These are phyloP conservation scores for Okapia johnstoni DNA, from an alignment of 2,113 vertebrate genomes.

Conservation along the genomic window DNA sequence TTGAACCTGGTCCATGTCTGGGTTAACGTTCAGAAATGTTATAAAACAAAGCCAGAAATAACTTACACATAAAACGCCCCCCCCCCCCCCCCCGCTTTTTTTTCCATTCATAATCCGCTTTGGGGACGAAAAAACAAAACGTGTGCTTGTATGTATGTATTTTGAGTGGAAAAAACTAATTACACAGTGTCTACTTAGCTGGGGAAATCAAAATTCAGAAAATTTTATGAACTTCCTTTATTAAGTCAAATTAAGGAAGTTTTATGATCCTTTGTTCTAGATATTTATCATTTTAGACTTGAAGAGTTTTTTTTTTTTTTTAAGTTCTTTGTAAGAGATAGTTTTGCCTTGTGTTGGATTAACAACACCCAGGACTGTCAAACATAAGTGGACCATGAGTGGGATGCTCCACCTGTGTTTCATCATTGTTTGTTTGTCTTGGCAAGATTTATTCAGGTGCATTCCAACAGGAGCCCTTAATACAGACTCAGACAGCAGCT, in stretches of 20 bases:
- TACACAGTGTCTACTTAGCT: background rate
- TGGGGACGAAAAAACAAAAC: background rate
- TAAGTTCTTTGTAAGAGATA: background rate
- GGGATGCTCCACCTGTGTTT: background rate
- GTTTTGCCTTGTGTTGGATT: background rate
- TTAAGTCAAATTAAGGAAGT: background rate
- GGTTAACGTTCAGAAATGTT: background rate
- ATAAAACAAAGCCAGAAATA: background rate
- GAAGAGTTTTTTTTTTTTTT: background rate
- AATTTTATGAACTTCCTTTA: background rate
- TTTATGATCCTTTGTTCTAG: background rate
- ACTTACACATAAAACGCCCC: background rate
- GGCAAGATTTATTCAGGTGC: background rate
- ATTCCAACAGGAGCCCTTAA: accelerated
- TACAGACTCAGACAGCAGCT: background rate
- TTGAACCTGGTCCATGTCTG: background rate
- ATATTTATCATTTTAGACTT: background rate
- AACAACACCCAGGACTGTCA: too few species aligned
- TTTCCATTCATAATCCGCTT: background rate
- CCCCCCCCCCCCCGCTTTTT: too few species aligned
- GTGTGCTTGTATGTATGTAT: background rate
- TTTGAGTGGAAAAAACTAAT: background rate
- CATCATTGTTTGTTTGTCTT: too few species aligned
- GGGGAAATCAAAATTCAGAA: background rate
- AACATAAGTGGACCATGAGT: background rate